Evolutionary conservation across 2,113 vertebrate genomes (phyloP), one percentile per base, ranked within the genome.

Genomic region (Lagopus muta): DNA sequence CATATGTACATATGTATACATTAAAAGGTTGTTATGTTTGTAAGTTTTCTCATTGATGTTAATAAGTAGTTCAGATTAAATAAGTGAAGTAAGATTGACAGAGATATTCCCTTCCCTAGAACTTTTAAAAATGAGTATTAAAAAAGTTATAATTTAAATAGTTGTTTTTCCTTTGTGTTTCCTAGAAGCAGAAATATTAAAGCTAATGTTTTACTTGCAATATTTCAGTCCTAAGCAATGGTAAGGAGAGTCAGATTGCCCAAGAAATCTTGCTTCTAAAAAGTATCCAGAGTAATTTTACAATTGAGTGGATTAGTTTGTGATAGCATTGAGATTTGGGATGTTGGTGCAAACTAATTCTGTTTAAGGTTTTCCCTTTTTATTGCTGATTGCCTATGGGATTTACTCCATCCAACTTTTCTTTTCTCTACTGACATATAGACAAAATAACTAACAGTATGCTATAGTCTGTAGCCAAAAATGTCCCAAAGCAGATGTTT

Each of bases 401-500:
- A 47, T 93, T 96, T 92, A 83, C 57, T 92, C 34, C 43, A 82
- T 25, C 21, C 10, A 86, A 65, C 65, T 88, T 93, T 65, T 76
- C 64, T 89, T 89, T 89, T 90, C 66, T 91, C 71, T 47, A 55
- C 82, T 91, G 89, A 86, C 62, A 32, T 66, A 50, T 21, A 94
- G 74, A 89, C 64, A 91, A 89, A 89, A 78, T 83, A 91, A 28
- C 64, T 92, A 87, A 57, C 18, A 70, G 43, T 60, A 48, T 27
- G n/a, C 45, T 75, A 28, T 65, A 78, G 25, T 69, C 22, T 48
- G 69, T 93, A 86, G 75, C 47, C 71, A 92, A 88, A 92, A 92
- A 50, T 42, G 50, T 94, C 89, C 87, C 89, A 80, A 85, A 89
- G 28, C 82, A 93, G 69, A 93, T 93, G 52, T 93, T 96, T 92